Evolutionary conservation across 1,140 invertebrate genomes (phyloP).

Genomic region (Pseudomyrmex pallidus): DNA sequence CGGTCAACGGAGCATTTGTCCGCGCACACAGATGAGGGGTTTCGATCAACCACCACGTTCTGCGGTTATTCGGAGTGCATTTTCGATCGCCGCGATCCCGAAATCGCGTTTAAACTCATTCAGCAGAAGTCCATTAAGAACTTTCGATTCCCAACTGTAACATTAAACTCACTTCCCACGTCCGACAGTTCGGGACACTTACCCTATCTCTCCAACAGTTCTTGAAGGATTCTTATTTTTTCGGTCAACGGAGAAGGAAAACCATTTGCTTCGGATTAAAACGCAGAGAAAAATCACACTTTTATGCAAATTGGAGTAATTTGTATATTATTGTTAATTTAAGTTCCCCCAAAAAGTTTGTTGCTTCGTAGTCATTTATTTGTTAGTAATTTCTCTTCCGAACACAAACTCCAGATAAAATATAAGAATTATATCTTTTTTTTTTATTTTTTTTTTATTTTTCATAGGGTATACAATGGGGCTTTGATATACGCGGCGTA

Average conservation of each 20-base stretch:
- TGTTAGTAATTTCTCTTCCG: not conserved
- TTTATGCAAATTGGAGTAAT: not conserved
- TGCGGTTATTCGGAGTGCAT: conserved; percentile 11
- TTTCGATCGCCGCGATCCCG: conserved; percentile 31
- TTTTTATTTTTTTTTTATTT: not conserved
- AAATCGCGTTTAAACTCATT: conserved; percentile 53
- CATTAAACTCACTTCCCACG: conserved; percentile 43
- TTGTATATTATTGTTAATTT: not conserved
- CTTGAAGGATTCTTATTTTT: conserved; percentile 36
- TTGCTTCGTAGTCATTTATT: not conserved
- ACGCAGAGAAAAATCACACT: not conserved
- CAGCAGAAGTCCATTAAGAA: conserved; percentile 54
- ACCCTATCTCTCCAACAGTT: conserved; percentile 43
- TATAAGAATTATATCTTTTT: not conserved
- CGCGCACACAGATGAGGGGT: not conserved
- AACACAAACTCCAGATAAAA: not conserved
- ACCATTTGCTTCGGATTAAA: not conserved
- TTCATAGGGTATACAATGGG: not conserved
- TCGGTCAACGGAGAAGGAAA: conserved; percentile 13
- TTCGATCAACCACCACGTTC: conserved; percentile 12
- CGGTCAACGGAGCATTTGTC: not conserved
- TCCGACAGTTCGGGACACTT: conserved; percentile 36
- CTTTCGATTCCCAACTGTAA: conserved; percentile 51
- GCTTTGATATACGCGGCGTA: not conserved
- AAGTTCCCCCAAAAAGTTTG: not conserved